Evolutionary conservation across 1,140 invertebrate species (phyloP), one percentile per base, ranked within the genome.

Genomic region (Tetramorium alpestre): DNA sequence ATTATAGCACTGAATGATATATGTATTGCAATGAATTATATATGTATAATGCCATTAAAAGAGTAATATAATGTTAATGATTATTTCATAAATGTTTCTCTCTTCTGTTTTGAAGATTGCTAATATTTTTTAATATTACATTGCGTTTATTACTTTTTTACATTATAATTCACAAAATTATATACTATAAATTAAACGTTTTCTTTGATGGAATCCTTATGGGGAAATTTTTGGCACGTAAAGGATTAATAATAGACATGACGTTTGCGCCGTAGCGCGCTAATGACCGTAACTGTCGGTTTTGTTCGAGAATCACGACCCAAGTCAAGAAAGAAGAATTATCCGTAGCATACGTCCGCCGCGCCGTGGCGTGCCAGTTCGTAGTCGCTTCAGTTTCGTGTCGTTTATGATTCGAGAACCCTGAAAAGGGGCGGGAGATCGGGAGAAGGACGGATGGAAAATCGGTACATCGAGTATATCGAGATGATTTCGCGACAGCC

Each of bases 221-320:
- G 10, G 41, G 16, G 22, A 49, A 18, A 33, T 47, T 78, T 16
- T 41, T n/a, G 16, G 22, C 16, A 33, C 8, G 13, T 47, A 22
- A 64, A 47, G 76, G 28, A 65, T 65, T 78, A 78, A 78, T 78
- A 78, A 78, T 78, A 78, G 76, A 78, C 18, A 16, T 78, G 76
- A 78, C 76, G 76, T 49, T 49, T 6, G 47, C 25, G 16, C n/a
- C 47, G 64, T 69, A 25, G 47, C 64, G n/a, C 77, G 49, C 38
- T 70, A 81, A 81, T 67, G 33, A 38, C 70, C 16, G 13, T 56
- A 41, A 69, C 7, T 8, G 47, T 4, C 47, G 47, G 33, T 81
- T 81, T 81, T 5, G 77, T 25, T 78, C 10, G 75, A 64, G 44
- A 49, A 81, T 47, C 77, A 70, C 47, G 64, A 81, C 47, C 47